Base-by-base conservation (phyloP, 2,888 invertebrate species). In the Zaprionus lineosus region DNA sequence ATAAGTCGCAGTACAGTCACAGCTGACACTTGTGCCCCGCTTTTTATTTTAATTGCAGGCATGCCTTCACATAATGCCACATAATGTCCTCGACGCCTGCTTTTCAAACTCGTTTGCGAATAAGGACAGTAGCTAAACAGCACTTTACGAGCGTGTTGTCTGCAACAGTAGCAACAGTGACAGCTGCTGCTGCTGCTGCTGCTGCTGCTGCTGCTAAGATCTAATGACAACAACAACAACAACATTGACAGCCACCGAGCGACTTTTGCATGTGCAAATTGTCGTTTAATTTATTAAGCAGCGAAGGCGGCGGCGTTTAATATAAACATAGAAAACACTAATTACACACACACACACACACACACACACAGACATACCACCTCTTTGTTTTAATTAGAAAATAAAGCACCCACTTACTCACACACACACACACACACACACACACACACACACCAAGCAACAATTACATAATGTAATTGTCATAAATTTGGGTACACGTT, bases 251-350 rank as follows among this genome's bases (percentile, higher is more conserved):
- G 37, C 11, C 52, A 47, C 14, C 44, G 11, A 61, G 50, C 53
- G 44, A 73, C 51, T 70, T 73, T 56, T 62, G 62, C 70, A 70
- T 73, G 81, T 76, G 74, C 67, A 77, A 81, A 84, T 82, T 81
- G 82, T 82, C 84, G 84, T 72, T 81, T 81, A 77, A 81, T 82
- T 84, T 81, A 81, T 81, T 81, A 81, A 82, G 68, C 79, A 65
- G 51, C 81, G 52, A 70, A 52, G 57, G 74, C 58, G 58, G 56
- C 52, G 57, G 69, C 69, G 65, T 73, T 78, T 81, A 81, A 76
- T 78, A 84, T 84, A 65, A 76, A 70, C 77, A 84, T 61, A 70
- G 70, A 76, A 76, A 73, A 58, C 84, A 79, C 81, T 84, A 78
- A 78, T 81, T 78, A 84, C 77, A 52, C 63, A 51, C 51, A 40